These are phyloP conservation scores for Dendrolimus pini DNA, from an alignment of 2,888 invertebrate genomes.

Conservation along the genomic window DNA sequence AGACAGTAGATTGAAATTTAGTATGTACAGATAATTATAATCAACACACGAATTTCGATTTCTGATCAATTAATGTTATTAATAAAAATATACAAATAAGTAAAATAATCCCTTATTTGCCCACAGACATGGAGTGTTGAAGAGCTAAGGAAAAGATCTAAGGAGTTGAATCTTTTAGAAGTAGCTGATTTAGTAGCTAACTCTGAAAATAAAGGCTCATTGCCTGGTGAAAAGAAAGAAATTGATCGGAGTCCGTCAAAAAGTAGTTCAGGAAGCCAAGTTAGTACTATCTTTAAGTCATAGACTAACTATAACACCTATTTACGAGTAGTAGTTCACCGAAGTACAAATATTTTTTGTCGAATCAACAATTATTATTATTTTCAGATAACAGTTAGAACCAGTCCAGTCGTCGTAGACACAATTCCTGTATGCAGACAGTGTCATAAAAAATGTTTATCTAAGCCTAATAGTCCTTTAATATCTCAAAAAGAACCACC, in stretches of 20 bases:
- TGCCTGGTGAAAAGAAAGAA: conserved; percentile 65
- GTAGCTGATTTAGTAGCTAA: conserved; percentile 55
- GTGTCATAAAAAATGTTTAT: conserved; percentile 86
- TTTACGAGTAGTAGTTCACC: no score
- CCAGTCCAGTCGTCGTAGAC: conserved; percentile 84
- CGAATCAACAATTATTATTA: conserved; percentile 7
- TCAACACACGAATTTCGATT: no score
- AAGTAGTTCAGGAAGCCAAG: conserved; percentile 87
- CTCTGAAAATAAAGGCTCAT: conserved; percentile 43
- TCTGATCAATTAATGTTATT: no score
- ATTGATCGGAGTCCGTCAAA: conserved; percentile 82
- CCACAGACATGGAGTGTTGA: conserved; percentile 82
- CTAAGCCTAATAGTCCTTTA: conserved; percentile 72
- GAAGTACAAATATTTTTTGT: not conserved
- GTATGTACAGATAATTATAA: no score
- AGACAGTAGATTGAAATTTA: no score
- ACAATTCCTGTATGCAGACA: conserved; percentile 85
- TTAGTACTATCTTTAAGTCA: conserved; percentile 39
- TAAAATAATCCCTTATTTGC: not conserved
- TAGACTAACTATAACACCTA: no score
- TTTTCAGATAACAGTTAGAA: conserved; percentile 84
- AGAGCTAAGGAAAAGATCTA: conserved; percentile 82
- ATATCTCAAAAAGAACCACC: conserved; percentile 63
- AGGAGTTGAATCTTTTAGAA: conserved; percentile 79
- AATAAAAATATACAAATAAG: no score